Percentiles rank a stretch among this genome's conserved stretches.
phyloP scores from a whole-genome alignment of 2,888 invertebrate species.

The Helicoverpa assulta region DNA sequence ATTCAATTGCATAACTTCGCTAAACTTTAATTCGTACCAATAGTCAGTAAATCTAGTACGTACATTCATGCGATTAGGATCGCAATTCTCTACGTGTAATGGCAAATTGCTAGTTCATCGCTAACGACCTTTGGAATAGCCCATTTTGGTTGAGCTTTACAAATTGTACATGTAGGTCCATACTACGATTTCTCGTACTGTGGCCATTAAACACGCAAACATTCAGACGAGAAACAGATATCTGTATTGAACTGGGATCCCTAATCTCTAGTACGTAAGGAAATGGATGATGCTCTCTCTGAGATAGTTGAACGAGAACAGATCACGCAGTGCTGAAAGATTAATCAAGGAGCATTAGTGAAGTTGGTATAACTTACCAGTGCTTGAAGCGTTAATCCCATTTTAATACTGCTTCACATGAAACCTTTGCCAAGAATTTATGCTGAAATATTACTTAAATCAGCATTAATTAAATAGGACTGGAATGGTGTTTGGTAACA shows the following conservation, averaged over 20 bases:
- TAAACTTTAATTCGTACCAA: constrained; percentile 43
- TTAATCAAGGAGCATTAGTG: neutral
- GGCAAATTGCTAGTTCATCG: constrained; percentile 56
- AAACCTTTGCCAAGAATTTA: neutral
- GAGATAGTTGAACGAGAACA: constrained; percentile 9
- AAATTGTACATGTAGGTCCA: constrained; percentile 47
- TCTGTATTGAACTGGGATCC: constrained; percentile 41
- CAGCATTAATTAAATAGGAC: too few relatives aligned
- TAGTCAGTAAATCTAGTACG: constrained; percentile 45
- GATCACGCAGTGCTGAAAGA: neutral
- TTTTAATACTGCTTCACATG: neutral
- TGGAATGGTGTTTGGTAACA: too few relatives aligned
- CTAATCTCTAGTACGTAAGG: constrained; percentile 25
- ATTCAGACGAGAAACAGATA: constrained; percentile 21
- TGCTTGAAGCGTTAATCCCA: neutral
- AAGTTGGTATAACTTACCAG: neutral
- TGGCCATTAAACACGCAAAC: constrained; percentile 51
- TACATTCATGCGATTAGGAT: constrained; percentile 50
- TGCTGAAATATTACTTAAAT: too few relatives aligned
- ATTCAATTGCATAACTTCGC: constrained; percentile 11
- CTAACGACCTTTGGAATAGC: constrained; percentile 54
- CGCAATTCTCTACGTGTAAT: constrained; percentile 55
- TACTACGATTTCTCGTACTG: constrained; percentile 49
- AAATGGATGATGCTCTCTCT: constrained; percentile 30
- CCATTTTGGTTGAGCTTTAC: constrained; percentile 59